Evolutionary conservation across 53 echinoderm and acorn worm genomes (phyloP).

Genomic region (Stichopus horrens): DNA sequence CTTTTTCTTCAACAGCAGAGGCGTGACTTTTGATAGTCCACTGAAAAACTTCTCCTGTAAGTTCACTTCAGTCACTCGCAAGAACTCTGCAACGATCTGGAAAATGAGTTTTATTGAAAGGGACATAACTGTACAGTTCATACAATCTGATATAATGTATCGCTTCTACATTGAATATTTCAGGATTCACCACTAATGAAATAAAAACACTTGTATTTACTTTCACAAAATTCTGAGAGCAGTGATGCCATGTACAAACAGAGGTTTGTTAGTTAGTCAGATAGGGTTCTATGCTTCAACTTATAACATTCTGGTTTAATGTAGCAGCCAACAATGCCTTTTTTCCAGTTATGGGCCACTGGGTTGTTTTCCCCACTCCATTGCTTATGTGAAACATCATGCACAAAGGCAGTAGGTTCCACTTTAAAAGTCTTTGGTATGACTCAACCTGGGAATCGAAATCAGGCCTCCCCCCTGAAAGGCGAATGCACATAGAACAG

Average conservation of each 20-base stretch:
- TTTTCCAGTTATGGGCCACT: no score
- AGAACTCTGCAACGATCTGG: neutral
- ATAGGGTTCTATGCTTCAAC: no score
- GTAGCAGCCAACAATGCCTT: no score
- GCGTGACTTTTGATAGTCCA: neutral
- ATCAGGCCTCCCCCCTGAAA: no score
- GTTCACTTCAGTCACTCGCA: constrained; percentile 12
- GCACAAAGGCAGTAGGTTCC: no score
- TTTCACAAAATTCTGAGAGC: neutral
- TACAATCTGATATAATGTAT: neutral
- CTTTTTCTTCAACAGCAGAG: neutral
- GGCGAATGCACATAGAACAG: no score
- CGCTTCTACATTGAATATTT: neutral
- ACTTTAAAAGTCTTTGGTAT: no score
- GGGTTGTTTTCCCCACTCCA: no score
- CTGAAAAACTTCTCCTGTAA: neutral
- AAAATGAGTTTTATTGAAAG: neutral
- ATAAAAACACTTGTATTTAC: neutral
- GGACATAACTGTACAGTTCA: neutral
- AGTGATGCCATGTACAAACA: neutral
- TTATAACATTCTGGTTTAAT: no score
- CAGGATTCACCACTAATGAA: neutral
- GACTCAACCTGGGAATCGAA: no score
- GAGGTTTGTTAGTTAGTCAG: no score
- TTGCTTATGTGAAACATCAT: no score